phyloP scores from a whole-genome alignment of 2,113 vertebrate genomes.

The Baryphthengus martii region DNA sequence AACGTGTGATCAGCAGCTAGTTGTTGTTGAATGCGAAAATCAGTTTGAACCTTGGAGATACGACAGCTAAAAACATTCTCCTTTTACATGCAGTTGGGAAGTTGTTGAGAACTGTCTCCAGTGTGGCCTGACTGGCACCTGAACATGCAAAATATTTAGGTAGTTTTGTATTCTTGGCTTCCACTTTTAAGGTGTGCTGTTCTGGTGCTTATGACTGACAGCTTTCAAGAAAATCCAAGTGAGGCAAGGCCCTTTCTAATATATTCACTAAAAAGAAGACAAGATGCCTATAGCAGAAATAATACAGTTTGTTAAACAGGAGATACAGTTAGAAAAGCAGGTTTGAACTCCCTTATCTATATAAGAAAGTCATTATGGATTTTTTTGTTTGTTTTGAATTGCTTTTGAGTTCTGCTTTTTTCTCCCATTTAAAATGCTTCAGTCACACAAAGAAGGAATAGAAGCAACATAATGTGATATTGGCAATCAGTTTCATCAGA shows the following conservation, averaged over 20 bases:
- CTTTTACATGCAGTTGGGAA: not conserved
- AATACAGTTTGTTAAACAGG: not conserved
- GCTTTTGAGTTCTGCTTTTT: not conserved
- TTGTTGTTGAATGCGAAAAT: not conserved
- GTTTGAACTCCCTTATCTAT: not conserved
- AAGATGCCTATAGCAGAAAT: not conserved
- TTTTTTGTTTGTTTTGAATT: conserved; percentile 6
- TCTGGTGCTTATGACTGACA: not conserved
- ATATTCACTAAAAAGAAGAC: not conserved
- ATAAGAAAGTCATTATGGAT: not conserved
- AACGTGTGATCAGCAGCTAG: not conserved
- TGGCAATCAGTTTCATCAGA: not conserved
- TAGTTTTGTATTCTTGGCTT: not conserved
- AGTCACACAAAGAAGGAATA: not conserved
- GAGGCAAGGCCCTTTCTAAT: not conserved
- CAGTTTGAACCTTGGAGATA: not conserved
- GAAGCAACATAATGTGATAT: not conserved
- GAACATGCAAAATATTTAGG: not conserved
- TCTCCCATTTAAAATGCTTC: not conserved
- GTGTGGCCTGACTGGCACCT: not conserved
- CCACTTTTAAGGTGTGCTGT: not conserved
- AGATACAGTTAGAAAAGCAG: not conserved
- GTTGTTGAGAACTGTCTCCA: not conserved
- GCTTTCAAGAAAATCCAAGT: not conserved
- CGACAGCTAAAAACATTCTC: not conserved